phyloP scores from a whole-genome alignment of 2,797 vertebrate genomes.

The Otolemur crassicaudatus region DNA sequence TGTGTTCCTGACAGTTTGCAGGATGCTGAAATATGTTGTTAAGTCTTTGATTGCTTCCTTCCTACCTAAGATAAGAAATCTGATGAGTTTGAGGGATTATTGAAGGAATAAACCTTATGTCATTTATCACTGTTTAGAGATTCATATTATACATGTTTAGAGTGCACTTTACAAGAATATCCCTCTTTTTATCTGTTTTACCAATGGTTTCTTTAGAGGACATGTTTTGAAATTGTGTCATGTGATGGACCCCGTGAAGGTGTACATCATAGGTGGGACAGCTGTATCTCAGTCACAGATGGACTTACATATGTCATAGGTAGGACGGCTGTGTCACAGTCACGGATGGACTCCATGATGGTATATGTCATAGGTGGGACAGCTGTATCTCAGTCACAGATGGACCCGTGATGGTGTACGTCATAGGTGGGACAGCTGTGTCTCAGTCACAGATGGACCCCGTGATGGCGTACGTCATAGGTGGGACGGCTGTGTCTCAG shows the following conservation, averaged over 20 bases:
- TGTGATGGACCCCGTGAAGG: background rate
- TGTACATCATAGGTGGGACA: background rate
- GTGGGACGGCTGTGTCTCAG: no score
- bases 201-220: background rate
- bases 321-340: no score
- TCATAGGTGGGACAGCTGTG: no score
- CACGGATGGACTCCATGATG: no score
- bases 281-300: no score
- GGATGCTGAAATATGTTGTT: background rate
- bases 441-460: no score
- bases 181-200: background rate
- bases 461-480: no score
- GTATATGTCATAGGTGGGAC: no score
- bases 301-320: no score
- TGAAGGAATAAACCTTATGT: background rate
- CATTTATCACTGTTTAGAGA: conserved; percentile 21
- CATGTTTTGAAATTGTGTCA: background rate
- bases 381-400: no score
- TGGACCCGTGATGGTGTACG: no score
- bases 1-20: background rate
- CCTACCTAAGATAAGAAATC: background rate
- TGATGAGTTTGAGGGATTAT: background rate
- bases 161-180: background rate
- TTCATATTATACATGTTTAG: background rate
- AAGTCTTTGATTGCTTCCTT: background rate